Conservation (phyloP, 2,113 vertebrate species). For the Saimiri boliviensis region DNA sequence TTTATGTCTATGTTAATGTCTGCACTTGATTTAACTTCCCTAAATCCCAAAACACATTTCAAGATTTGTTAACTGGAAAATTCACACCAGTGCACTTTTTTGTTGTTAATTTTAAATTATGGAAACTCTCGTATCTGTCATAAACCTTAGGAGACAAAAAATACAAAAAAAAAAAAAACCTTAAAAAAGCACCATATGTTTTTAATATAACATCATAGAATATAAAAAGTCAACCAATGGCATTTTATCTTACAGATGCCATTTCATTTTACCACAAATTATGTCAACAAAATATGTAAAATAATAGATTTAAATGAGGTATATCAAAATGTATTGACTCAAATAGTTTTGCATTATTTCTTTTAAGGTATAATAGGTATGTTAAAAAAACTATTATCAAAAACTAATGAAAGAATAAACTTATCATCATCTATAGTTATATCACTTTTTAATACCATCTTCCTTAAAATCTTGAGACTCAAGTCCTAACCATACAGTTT, state of each 20-base stretch:
- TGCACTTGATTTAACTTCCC: constrained; percentile 73
- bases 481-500: constrained; percentile 64
- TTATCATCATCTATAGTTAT: constrained; percentile 23
- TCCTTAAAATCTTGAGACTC: constrained; percentile 73
- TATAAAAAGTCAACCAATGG: neutral
- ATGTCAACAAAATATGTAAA: constrained; percentile 42
- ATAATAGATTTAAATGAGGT: constrained; percentile 41
- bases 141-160: constrained; percentile 47
- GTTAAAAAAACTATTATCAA: constrained; percentile 1
- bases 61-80: constrained; percentile 74
- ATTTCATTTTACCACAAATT: constrained; percentile 47
- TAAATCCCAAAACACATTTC: constrained; percentile 56
- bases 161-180: neutral
- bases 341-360: neutral
- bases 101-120: constrained; percentile 53
- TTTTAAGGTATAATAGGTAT: constrained; percentile 35
- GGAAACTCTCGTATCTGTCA: constrained; percentile 32
- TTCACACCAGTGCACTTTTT: constrained; percentile 53
- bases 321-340: constrained; percentile 5
- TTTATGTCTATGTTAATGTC: constrained; percentile 71
- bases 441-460: constrained; percentile 58
- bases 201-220: constrained; percentile 18
- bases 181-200: constrained; percentile 16
- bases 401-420: constrained; percentile 61
- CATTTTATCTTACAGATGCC: constrained; percentile 4